Evolutionary conservation across 2,113 vertebrate species (phyloP), one percentile per base, ranked within the genome.

Genomic region (Pollimyrus isidori): DNA sequence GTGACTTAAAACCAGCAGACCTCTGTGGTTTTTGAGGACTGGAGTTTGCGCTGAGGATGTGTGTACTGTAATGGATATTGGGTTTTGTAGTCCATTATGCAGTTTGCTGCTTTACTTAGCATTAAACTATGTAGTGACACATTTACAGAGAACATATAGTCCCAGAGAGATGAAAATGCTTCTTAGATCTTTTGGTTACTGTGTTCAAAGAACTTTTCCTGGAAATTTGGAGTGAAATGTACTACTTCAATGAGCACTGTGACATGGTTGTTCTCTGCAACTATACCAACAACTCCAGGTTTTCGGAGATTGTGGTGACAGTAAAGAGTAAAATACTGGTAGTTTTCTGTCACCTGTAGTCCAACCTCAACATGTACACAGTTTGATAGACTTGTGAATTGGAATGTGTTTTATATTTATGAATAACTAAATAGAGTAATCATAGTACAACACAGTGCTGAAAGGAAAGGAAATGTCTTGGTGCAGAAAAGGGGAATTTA

Each of bases 401-500:
- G 30, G 30, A 52, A 53, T 7, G 15, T 56, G 21, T 19, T 53
- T 87, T 87, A 56, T 53, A 53, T 39, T 84, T 84, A 48, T 48
- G 23, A 46, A 46, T 84, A 7, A 84, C 23, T 23, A 73, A 88
- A 62, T 17, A 91, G 91, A 91, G 86, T 87, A 89, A 90, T 85
- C 90, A 89, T 92, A 90, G 90, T 91, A 86, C 92, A 92, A 90
- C 83, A 89, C 91, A 11, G 19, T 87, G 62, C 4, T 88, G 91
- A 91, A 92, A 56, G 87, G 91, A 80, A 88, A 89, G 86, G 86
- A 19, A 80, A 90, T 88, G 92, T 87, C 91, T 92, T 91, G 86
- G 91, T 93, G 89, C 89, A 86, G 91, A 52, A 88, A 84, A 90
- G 91, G 93, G 92, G 92, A 92, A 94, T 94, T 46, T 69, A 46